phyloP scores from a whole-genome alignment of 2,113 vertebrate genomes.

The Anas platyrhynchos region DNA sequence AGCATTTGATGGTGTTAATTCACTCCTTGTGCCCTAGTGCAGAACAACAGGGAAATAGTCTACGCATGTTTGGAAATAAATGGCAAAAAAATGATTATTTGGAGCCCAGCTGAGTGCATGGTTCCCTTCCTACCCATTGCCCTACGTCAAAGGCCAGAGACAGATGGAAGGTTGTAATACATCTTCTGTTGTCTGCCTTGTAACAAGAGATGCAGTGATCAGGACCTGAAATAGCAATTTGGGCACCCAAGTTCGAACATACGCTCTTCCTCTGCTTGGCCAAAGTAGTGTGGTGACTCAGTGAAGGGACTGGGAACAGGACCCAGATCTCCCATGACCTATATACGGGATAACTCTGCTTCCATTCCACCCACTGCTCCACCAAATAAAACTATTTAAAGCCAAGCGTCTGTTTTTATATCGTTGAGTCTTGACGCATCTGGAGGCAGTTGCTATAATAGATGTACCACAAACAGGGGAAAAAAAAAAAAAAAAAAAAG shows the following conservation, averaged over 20 bases:
- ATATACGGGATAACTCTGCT: neutral
- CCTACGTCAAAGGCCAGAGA: neutral
- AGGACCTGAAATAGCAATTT: neutral
- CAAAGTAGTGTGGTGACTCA: neutral
- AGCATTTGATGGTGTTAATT: neutral
- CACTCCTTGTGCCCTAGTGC: neutral
- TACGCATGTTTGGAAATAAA: neutral
- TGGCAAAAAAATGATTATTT: neutral
- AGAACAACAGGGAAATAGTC: neutral
- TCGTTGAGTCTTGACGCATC: neutral
- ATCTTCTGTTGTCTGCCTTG: neutral
- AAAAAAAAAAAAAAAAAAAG: neutral
- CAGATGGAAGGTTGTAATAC: neutral
- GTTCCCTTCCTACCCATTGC: neutral
- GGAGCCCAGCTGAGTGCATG: neutral
- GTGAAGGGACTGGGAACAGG: neutral
- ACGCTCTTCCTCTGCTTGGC: neutral
- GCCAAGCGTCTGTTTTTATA: neutral
- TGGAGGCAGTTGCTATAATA: constrained; percentile 1
- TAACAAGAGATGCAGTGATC: neutral
- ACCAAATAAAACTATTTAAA: constrained; percentile 43
- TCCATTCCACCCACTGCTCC: neutral
- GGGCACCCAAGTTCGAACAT: neutral
- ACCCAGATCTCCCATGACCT: neutral
- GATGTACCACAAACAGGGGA: neutral